Evolutionary conservation across 2,888 invertebrate genomes (phyloP), one percentile per base, ranked within the genome.

Genomic region (Drosophila demipolita): DNA sequence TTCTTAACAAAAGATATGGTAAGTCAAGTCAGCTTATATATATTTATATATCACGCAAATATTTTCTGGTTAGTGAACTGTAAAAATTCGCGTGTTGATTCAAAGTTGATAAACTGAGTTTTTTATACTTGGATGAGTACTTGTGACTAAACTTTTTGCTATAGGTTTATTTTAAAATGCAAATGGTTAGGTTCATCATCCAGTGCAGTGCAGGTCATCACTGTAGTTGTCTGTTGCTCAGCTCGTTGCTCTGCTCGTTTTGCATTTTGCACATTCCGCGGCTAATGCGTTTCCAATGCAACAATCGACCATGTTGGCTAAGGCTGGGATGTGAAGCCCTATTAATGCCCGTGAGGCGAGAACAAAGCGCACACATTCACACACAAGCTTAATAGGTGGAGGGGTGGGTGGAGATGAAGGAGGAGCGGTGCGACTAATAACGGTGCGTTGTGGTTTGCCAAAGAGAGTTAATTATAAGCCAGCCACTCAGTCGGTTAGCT

Each of bases 401-500:
- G 9, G 3, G 1, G 3, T 1, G 38, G 7, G 3, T 7, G 15
- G 1, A 1, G 23, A 23, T 1, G n/a, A 12, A 12, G 33, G 49
- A 7, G 36, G 42, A 35, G 40, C n/a, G 54, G 38, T n/a, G 54
- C n/a, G 60, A 45, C 70, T 87, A 78, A 90, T 90, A 86, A 90
- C 90, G 89, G 89, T 73, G 67, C 75, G 74, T 85, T 86, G 85
- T 72, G 90, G 85, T 90, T 89, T 78, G 73, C 63, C 85, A 73
- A 26, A 45, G 76, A 88, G 86, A 90, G 90, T 90, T 90, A 89
- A 91, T 91, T 90, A 91, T 81, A 82, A 91, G 82, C 79, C 75
- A 82, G 75, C 38, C 75, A 74, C 71, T 67, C 70, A 64, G 66
- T 66, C 61, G 55, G 55, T 62, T 26, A 29, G 52, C 38, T 45